Evolutionary conservation across 2,888 invertebrate species (phyloP).

Genomic region (Plebejus melissa): DNA sequence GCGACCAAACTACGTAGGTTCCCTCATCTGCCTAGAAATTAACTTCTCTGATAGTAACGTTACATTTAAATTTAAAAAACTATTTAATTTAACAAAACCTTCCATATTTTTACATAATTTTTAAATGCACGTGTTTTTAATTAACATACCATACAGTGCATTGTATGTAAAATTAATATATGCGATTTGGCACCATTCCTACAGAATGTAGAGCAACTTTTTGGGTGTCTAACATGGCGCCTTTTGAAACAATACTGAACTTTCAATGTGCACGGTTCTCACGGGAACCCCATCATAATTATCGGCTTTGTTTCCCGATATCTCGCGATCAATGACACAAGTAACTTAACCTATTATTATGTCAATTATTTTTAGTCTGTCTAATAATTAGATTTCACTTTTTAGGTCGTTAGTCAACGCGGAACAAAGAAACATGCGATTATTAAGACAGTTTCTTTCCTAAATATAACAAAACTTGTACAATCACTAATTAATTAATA

Average conservation of each 20-base stretch:
- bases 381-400: constrained; percentile 5
- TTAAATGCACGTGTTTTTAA: no score
- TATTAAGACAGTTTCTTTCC: neutral
- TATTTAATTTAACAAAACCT: neutral
- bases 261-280: constrained; percentile 31
- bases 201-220: neutral
- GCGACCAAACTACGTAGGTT: no score
- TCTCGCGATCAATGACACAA: constrained; percentile 16
- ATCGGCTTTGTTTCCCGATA: constrained; percentile 29
- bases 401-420: neutral
- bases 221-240: neutral
- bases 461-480: neutral
- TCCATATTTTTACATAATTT: no score
- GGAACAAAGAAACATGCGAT: neutral
- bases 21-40: no score
- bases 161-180: neutral
- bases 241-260: constrained; percentile 31
- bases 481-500: neutral
- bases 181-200: neutral
- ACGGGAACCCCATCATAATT: constrained; percentile 28
- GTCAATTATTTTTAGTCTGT: constrained; percentile 8
- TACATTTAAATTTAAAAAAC: no score
- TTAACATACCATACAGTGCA: neutral
- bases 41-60: no score
- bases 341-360: constrained; percentile 17